Evolutionary conservation across 2,797 vertebrate species (phyloP), one percentile per base, ranked within the genome.

Genomic region (Dicrostonyx torquatus): DNA sequence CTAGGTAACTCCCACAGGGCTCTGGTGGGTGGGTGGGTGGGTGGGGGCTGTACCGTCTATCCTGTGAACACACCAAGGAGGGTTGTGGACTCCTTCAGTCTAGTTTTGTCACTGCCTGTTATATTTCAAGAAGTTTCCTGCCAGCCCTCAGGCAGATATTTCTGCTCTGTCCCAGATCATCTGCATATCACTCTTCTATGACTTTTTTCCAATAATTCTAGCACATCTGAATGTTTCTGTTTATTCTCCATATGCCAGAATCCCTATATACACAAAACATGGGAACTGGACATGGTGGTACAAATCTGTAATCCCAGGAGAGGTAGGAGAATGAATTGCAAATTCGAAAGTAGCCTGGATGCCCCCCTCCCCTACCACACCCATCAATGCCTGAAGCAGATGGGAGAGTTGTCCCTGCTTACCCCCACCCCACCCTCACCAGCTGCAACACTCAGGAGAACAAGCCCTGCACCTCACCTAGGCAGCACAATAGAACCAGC

Each of bases 81-180:
- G 0, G 10, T 26, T 91, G 20, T 78, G 84, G 70, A 72, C 5
- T 7, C 62, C 64, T 78, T 85, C 76, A 86, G 34, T 22, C 50
- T 45, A 5, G 62, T 9, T 24, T 55, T 15, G 4, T 68, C 4
- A 29, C 43, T 2, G 7, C 24, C 0, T 86, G 22, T 73, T 94
- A 79, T 64, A 8, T 84, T 94, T 90, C n/a, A 85, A 40, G 14
- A 53, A 34, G 26, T 89, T 92, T 50, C 88, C 91, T 97, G 26
- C 37, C 12, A 58, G n/a, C 11, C n/a, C 29, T 87, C 34, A 75
- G 34, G 22, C 40, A 92, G 24, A 89, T 93, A 73, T 48, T 82
- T 18, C 40, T 24, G 7, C 29, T 68, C 66, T 68, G 58, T 70
- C 40, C 88, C 55, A 91, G 91, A 87, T 45, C 26, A 53, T 79